Base-by-base conservation (phyloP, 30 jellyfish, hydroid and myxozoan species). In the Rhopilema esculentum region DNA sequence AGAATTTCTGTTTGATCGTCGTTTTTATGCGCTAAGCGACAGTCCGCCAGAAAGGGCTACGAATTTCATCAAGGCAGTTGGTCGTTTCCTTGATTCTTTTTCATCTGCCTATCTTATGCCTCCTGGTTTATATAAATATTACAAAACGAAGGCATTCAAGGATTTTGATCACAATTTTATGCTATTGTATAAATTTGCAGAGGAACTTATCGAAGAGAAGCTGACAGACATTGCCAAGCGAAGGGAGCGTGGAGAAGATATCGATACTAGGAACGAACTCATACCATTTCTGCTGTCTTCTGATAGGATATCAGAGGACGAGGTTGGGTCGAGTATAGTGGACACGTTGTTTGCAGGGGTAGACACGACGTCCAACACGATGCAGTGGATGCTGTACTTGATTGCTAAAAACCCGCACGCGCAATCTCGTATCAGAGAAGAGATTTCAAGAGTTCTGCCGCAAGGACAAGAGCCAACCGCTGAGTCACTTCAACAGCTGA, bases 301-400 rank as follows among this genome's bases (percentile, higher is more conserved):
- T 49, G 52, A 64, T 4, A 25, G 27, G 72, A 24, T 89, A 2
- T 63, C 80, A 4, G 83, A 69, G 17, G 86, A 81, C 19, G 97
- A 89, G 48, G 76, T 89, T 24, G 30, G 49, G 4, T 76, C 93
- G n/a, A 80, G 91, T 63, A 89, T 89, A 24, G 97, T 89, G 19
- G 97, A 89, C 24, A 80, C 91, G 21, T 72, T 89, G 21, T 89
- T 89, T 73, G 97, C 97, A 18, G 97, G 97, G n/a, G 97, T 88
- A 7, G 97, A 88, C 40, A 88, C 97, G 19, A 88, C 97, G 1
- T 88, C 97, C 0, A 88, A 88, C 61, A 88, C 97, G 32, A 78
- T 88, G 97, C 92, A 61, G 40, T 88, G 97, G 97, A 73, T 80
- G 88, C 77, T 88, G 69, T 88, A 88, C 32, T 28, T 29, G 25